Conservation (phyloP, 2,797 vertebrate genomes). For the Babyrousa celebensis region DNA sequence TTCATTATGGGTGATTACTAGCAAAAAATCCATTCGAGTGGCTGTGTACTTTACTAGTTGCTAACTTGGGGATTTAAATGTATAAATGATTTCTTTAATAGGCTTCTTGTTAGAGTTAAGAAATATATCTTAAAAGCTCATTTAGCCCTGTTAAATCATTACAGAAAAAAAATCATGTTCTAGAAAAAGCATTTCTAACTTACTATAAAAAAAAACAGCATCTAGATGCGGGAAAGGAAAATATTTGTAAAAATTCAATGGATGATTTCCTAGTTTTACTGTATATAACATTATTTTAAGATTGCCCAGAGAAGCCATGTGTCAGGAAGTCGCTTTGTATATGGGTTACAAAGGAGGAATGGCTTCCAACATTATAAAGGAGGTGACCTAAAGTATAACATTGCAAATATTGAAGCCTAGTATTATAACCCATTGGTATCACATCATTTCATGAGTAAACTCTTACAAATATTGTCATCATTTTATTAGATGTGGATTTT, state of each 20-base stretch:
- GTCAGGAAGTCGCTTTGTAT: background rate
- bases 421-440: background rate
- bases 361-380: background rate
- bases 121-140: slow-evolving; percentile 4
- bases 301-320: background rate
- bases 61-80: background rate
- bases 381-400: background rate
- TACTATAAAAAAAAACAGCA: background rate
- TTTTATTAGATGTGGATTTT: background rate
- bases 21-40: background rate
- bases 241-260: slow-evolving; percentile 5
- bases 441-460: slow-evolving; percentile 28
- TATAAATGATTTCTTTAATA: slow-evolving; percentile 18
- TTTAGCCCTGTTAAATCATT: slow-evolving; percentile 26
- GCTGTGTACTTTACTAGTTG: background rate
- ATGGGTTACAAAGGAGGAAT: background rate
- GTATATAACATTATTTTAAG: background rate
- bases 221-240: background rate
- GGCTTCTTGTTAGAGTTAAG: background rate
- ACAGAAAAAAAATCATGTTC: background rate
- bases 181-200: background rate
- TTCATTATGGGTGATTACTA: background rate
- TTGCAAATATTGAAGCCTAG: background rate
- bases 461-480: background rate
- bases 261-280: background rate